Base-by-base conservation (phyloP, 2,888 invertebrate genomes). In the Nowickia ferox region DNA sequence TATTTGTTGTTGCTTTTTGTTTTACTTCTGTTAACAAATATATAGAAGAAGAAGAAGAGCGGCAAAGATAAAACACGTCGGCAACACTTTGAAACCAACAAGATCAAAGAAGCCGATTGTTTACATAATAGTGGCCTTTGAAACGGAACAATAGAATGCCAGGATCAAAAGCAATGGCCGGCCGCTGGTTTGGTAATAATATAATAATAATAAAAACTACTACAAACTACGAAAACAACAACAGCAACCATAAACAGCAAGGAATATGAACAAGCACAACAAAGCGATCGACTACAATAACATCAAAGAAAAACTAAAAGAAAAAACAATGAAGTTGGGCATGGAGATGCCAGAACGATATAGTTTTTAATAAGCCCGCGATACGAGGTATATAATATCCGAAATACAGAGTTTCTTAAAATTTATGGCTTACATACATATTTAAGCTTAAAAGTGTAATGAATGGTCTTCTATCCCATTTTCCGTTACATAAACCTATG, bases 41-140 rank as follows among this genome's bases (percentile, higher is more conserved):
- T 69, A 11, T 48, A 40, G 48, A 48, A 74, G 42, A 74, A 38
- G 53, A 55, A 55, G 88, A 86, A 83, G 84, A 81, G 83, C 88
- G 86, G 74, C 65, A 68, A 80, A 86, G 84, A 84, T 87, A 83
- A 87, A 85, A 83, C 46, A 85, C 48, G 79, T 63, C 88, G 88
- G 91, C 90, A 89, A 89, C 90, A 89, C 92, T 93, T 91, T 91
- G 91, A 92, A 90, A 93, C 92, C 94, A 94, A 93, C 94, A 91
- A 94, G 93, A 94, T 94, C 94, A 95, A 95, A 95, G 93, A 93
- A 90, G 93, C 93, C 93, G 94, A 94, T 94, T 95, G 95, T 95
- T 95, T 95, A 95, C 95, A 95, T 95, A 95, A 95, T 95, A 94
- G 94, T 94, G 94, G 94, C 94, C 94, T 94, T 94, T 94, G 94